These are phyloP conservation scores for Rhamnusium bicolor DNA, from an alignment of 2,888 invertebrate genomes.

Conservation along the genomic window DNA sequence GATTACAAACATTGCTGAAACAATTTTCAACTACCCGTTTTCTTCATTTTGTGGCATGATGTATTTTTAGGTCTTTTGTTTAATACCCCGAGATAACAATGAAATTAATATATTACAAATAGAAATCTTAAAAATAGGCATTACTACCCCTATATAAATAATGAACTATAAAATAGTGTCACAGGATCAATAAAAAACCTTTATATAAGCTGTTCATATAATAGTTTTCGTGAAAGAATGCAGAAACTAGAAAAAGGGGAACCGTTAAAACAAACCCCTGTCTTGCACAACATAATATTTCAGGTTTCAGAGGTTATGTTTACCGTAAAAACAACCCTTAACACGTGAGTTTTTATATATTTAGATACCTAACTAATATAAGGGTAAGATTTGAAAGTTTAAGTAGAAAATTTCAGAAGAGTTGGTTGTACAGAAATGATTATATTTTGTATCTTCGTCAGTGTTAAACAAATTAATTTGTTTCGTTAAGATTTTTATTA, in stretches of 20 bases:
- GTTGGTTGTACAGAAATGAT: no score
- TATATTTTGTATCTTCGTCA: no score
- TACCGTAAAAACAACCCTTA: conserved; percentile 38
- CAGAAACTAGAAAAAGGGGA: conserved; percentile 26
- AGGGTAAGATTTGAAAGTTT: background rate
- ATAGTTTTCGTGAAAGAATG: conserved; percentile 50
- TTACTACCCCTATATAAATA: background rate
- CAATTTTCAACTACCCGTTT: no score
- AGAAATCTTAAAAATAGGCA: background rate
- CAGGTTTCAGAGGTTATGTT: conserved; percentile 14
- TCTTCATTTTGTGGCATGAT: no score
- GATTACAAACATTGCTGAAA: no score
- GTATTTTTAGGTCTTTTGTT: no score
- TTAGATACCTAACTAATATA: background rate
- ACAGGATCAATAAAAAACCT: conserved; percentile 6
- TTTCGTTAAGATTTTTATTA: no score
- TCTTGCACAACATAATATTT: conserved; percentile 42
- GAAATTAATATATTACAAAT: no score
- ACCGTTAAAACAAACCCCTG: conserved; percentile 30
- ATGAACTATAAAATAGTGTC: background rate
- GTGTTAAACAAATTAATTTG: no score
- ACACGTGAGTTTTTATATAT: conserved; percentile 33
- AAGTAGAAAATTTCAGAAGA: background rate
- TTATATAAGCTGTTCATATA: background rate
- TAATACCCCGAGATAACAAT: no score